Evolutionary conservation across 2,113 vertebrate genomes (phyloP).

Genomic region (Oreochromis tanganicae): DNA sequence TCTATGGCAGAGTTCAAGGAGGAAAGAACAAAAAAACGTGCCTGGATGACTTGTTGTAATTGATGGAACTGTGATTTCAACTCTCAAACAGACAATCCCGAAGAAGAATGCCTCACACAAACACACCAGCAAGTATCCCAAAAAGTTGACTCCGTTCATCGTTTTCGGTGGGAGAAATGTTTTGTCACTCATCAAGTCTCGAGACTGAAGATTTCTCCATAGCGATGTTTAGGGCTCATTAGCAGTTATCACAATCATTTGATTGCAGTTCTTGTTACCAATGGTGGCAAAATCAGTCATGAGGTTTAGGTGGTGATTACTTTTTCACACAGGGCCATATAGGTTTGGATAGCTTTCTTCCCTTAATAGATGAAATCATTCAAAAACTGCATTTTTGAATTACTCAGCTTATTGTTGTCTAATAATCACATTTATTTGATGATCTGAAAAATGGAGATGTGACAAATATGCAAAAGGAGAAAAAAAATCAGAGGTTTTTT

Average conservation of each 20-base stretch:
- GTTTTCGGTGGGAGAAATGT: neutral
- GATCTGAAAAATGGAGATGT: neutral
- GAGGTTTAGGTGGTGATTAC: neutral
- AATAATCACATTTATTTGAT: neutral
- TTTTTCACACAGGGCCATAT: neutral
- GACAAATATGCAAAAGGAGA: neutral
- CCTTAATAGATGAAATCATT: neutral
- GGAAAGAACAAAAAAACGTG: neutral
- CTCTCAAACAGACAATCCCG: neutral
- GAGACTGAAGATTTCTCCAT: neutral
- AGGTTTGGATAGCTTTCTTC: neutral
- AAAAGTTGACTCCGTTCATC: neutral
- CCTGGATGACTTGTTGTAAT: neutral
- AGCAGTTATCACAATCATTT: neutral
- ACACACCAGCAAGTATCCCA: neutral
- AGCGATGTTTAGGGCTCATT: neutral
- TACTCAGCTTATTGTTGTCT: neutral
- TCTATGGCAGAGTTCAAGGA: rapidly evolving
- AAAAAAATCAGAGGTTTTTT: neutral
- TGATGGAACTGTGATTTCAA: neutral
- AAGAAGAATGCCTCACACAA: neutral
- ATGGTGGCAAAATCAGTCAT: neutral
- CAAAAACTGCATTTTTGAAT: neutral
- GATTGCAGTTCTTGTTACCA: neutral
- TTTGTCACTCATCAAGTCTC: neutral